These are phyloP conservation scores for Hirudo medicinalis DNA, from an alignment of 1,140 invertebrate genomes.

Conservation along the genomic window DNA sequence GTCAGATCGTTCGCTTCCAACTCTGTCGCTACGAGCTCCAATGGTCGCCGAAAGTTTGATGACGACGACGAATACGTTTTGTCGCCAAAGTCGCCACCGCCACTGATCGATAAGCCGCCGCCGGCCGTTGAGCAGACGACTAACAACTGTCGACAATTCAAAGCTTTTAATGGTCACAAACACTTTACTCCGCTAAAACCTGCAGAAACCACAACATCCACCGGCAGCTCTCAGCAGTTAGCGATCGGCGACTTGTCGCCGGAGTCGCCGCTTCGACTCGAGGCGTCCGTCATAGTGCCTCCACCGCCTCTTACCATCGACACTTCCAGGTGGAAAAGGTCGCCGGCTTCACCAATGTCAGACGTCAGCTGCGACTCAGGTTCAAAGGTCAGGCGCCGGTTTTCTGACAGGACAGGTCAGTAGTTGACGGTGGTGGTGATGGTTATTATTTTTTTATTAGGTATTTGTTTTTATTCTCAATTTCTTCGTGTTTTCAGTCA, in stretches of 20 bases:
- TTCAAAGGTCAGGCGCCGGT: not conserved
- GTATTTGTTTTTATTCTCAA: too few relatives aligned
- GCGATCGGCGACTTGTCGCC: not conserved
- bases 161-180: too few relatives aligned
- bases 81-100: not conserved
- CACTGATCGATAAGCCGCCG: not conserved
- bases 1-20: too few relatives aligned
- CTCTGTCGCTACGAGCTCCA: too few relatives aligned
- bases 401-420: not conserved
- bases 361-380: not conserved
- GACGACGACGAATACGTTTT: conserved; percentile 5
- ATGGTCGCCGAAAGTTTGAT: not conserved
- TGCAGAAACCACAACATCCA: not conserved
- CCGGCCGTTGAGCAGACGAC: not conserved
- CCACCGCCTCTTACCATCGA: too few relatives aligned
- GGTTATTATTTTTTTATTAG: too few relatives aligned
- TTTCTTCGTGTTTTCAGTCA: too few relatives aligned
- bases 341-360: not conserved
- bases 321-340: too few relatives aligned
- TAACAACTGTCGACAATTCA: too few relatives aligned
- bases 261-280: not conserved
- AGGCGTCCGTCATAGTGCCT: too few relatives aligned
- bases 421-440: not conserved
- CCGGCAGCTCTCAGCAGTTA: not conserved
- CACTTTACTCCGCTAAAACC: too few relatives aligned